A percentile compares a stretch with the other conserved stretches of the same genome.
Evolutionary conservation across 2,797 vertebrate species (phyloP).

Genomic region (Esox masquinongy): DNA sequence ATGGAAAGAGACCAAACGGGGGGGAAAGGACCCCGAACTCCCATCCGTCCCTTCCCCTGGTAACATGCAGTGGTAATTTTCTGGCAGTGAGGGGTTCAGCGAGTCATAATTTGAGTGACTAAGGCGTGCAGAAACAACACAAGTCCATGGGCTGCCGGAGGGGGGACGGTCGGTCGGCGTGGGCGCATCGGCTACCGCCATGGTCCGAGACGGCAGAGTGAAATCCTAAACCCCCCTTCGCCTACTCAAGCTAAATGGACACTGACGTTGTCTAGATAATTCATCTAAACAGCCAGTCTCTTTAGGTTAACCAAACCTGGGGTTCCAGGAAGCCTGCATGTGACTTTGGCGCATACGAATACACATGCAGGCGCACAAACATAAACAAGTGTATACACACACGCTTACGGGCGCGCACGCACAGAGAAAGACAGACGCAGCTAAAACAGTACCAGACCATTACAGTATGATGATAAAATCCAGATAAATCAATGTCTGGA

Average conservation of each 20-base stretch:
- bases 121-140: slow-evolving; percentile 75
- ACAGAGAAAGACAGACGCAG: not conserved
- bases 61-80: slow-evolving; percentile 75
- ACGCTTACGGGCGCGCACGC: not conserved
- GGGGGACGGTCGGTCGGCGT: slow-evolving; percentile 34
- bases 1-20: slow-evolving; percentile 62
- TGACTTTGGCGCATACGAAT: slow-evolving; percentile 8
- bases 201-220: slow-evolving; percentile 66
- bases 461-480: slow-evolving; percentile 41
- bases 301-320: slow-evolving; percentile 66
- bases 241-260: slow-evolving; percentile 69
- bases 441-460: slow-evolving; percentile 63
- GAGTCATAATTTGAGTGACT: slow-evolving; percentile 81
- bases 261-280: slow-evolving; percentile 80
- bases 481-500: slow-evolving; percentile 55
- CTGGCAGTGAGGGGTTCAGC: slow-evolving; percentile 80
- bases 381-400: not conserved
- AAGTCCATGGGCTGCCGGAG: slow-evolving; percentile 43
- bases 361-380: not conserved
- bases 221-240: slow-evolving; percentile 66
- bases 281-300: slow-evolving; percentile 77
- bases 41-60: slow-evolving; percentile 45
- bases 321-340: slow-evolving; percentile 52
- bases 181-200: slow-evolving; percentile 66
- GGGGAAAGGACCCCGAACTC: slow-evolving; percentile 45